phyloP scores from a whole-genome alignment of 2,113 vertebrate genomes.

The Prolemur simus region DNA sequence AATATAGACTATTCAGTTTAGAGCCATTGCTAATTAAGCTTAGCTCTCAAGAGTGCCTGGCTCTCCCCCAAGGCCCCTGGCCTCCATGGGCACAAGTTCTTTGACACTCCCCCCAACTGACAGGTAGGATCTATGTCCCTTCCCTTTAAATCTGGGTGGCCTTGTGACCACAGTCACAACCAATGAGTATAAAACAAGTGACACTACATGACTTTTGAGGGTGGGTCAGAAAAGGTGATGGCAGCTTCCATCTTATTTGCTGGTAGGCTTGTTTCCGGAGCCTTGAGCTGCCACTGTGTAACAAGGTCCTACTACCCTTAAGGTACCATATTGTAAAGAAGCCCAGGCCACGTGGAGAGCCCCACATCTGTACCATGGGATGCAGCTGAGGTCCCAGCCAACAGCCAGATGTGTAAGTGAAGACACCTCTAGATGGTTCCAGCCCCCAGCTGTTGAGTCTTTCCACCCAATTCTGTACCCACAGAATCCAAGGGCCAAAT shows the following conservation, averaged over 20 bases:
- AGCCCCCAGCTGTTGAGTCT: background rate
- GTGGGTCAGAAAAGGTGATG: background rate
- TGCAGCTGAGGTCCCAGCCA: background rate
- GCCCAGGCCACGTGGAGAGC: background rate
- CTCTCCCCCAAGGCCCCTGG: background rate
- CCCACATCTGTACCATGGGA: background rate
- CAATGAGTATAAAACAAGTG: background rate
- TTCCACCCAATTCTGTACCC: constrained; percentile 5
- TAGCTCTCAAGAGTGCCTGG: constrained; percentile 58
- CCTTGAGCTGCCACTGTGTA: background rate
- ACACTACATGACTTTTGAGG: background rate
- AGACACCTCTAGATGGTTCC: background rate
- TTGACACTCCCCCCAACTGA: background rate
- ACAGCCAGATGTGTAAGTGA: background rate
- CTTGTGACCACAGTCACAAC: background rate
- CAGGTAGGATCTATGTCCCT: background rate
- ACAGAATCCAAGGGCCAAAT: background rate
- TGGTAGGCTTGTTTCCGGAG: background rate
- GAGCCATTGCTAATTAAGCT: constrained; percentile 73
- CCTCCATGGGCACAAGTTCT: constrained; percentile 17
- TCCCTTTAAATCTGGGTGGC: background rate
- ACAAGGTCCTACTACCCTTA: background rate
- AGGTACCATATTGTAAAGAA: background rate
- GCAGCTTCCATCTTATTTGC: background rate
- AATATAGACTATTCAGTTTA: constrained; percentile 63